phyloP scores from a whole-genome alignment of 2,113 vertebrate species.

The Petromus typicus region DNA sequence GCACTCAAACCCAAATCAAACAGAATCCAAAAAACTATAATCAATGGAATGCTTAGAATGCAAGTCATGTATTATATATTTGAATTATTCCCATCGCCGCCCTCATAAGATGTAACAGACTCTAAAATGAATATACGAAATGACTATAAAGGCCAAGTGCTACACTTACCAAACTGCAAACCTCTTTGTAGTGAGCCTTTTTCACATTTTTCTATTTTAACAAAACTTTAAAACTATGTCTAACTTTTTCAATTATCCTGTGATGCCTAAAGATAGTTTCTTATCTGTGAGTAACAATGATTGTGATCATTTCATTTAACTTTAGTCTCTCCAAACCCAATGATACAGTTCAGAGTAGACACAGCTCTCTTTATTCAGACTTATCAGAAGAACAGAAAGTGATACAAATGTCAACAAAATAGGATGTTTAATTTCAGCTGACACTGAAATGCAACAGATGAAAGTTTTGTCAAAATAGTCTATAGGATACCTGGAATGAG shows the following conservation, averaged over 20 bases:
- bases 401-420: constrained; percentile 16
- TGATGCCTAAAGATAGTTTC: neutral
- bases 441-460: neutral
- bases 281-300: constrained; percentile 35
- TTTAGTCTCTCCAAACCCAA: neutral
- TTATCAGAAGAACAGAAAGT: constrained; percentile 2
- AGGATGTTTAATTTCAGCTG: neutral
- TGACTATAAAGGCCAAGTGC: neutral
- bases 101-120: neutral
- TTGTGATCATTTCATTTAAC: neutral
- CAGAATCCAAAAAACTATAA: neutral
- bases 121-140: neutral
- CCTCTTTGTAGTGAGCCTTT: neutral
- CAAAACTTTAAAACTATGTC: neutral
- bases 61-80: neutral
- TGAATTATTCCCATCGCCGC: neutral
- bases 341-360: neutral
- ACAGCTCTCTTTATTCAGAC: neutral
- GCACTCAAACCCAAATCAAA: neutral
- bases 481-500: neutral
- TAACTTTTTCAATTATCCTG: neutral
- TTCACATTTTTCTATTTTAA: constrained; percentile 8
- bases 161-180: neutral
- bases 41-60: neutral
- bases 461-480: neutral